phyloP scores from a whole-genome alignment of 2,888 invertebrate genomes.

The Agrochola litura region DNA sequence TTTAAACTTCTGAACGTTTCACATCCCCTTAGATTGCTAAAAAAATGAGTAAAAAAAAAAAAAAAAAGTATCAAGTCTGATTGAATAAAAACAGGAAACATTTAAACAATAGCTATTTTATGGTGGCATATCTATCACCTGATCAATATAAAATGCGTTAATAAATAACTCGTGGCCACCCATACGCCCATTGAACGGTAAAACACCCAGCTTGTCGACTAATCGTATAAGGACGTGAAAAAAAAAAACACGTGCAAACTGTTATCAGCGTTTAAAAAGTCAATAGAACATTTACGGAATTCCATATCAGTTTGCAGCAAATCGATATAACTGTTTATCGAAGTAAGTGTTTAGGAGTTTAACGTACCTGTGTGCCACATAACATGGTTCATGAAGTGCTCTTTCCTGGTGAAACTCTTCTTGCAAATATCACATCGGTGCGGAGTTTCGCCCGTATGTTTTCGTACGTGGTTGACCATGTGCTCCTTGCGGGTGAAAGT shows the following conservation, averaged over 20 bases:
- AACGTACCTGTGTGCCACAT: conserved; percentile 93
- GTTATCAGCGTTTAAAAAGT: conserved; percentile 44
- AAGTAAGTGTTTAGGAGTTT: neutral
- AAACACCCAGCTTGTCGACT: neutral
- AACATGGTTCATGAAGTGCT: conserved; percentile 95
- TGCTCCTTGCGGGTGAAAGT: conserved; percentile 94
- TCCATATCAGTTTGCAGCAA: conserved; percentile 41
- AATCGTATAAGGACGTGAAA: neutral
- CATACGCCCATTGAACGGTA: conserved; percentile 7
- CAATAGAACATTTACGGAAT: conserved; percentile 31
- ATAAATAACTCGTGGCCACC: neutral
- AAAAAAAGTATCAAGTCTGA: neutral
- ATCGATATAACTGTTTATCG: conserved; percentile 28
- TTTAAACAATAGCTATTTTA: neutral
- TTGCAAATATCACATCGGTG: conserved; percentile 95
- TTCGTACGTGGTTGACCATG: conserved; percentile 94
- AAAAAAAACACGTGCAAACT: conserved; percentile 22
- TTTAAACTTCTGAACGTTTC: neutral
- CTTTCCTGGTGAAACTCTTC: conserved; percentile 94
- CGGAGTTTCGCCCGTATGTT: conserved; percentile 94
- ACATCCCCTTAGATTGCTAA: neutral
- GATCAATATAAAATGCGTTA: conserved; percentile 5
- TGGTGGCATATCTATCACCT: neutral
- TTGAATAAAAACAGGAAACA: neutral
- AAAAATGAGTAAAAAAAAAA: no score